Evolutionary conservation across 2,888 invertebrate genomes (phyloP).

Genomic region (Entomobrya multifasciata): DNA sequence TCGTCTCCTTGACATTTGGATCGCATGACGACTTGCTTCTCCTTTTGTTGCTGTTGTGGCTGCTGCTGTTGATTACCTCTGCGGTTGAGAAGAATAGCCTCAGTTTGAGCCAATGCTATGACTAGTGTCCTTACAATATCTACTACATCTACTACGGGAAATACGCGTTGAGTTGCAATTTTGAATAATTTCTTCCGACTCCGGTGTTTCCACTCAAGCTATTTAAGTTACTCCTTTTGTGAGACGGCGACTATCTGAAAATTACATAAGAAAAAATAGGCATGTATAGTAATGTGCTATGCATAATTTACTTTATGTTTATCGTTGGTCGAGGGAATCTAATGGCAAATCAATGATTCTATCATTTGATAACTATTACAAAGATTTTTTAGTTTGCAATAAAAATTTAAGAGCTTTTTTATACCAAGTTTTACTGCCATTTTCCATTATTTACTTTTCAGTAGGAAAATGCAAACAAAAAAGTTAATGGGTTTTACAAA

Average conservation of each 20-base stretch:
- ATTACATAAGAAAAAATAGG: not conserved
- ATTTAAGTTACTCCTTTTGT: not conserved
- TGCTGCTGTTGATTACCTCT: conserved; percentile 24
- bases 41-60: conserved; percentile 1
- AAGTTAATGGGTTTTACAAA: conserved; percentile 15
- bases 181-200: conserved; percentile 55
- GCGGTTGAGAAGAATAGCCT: conserved; percentile 49
- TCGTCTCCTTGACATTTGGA: conserved; percentile 78
- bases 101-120: conserved; percentile 51
- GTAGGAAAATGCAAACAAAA: conserved; percentile 5
- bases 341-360: conserved; percentile 35
- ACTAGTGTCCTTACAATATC: conserved; percentile 56
- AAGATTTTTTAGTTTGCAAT: not conserved
- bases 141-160: conserved; percentile 53
- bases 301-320: not conserved
- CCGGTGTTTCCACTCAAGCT: conserved; percentile 14
- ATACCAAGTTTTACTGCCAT: not conserved
- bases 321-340: no score
- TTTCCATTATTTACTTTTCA: not conserved
- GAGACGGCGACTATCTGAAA: not conserved
- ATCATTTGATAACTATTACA: conserved; percentile 6
- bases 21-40: conserved; percentile 75
- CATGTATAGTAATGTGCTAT: no score
- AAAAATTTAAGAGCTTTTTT: not conserved
- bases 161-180: conserved; percentile 68